Percentiles rank a stretch among this genome's conserved stretches.
Conservation (phyloP, 2,888 invertebrate genomes). For the Sarcophaga subvicina region DNA sequence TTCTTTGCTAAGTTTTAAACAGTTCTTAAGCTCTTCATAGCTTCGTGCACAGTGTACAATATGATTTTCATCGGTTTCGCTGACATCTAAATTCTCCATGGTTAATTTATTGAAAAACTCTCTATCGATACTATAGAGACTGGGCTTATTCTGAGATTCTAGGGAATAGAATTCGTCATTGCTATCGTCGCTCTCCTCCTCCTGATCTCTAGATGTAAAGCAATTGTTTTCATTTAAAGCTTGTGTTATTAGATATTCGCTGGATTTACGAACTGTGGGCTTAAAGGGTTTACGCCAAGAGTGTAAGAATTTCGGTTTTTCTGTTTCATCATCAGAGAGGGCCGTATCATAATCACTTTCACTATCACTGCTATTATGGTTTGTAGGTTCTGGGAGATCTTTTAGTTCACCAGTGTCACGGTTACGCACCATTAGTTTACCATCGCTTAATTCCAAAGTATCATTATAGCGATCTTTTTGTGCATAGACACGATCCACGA, state of each 20-base stretch:
- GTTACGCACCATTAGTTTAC: slow-evolving; percentile 76
- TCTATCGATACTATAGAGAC: slow-evolving; percentile 72
- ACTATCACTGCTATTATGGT: slow-evolving; percentile 63
- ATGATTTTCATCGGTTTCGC: slow-evolving; percentile 70
- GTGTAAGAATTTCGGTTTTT: slow-evolving; percentile 23
- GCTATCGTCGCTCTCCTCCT: slow-evolving; percentile 40
- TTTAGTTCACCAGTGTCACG: slow-evolving; percentile 74
- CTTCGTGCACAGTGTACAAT: slow-evolving; percentile 74
- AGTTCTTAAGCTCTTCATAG: slow-evolving; percentile 73
- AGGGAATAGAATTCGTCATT: slow-evolving; percentile 72
- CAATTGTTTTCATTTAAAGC: slow-evolving; percentile 24
- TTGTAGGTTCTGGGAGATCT: slow-evolving; percentile 71
- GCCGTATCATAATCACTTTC: slow-evolving; percentile 70
- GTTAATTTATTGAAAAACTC: slow-evolving; percentile 75
- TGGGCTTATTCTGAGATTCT: slow-evolving; percentile 67
- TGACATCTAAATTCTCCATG: slow-evolving; percentile 70
- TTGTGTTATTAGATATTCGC: slow-evolving; percentile 24
- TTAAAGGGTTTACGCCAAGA: slow-evolving; percentile 11
- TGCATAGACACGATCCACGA: slow-evolving; percentile 75
- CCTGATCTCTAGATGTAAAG: neutral
- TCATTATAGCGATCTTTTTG: slow-evolving; percentile 77
- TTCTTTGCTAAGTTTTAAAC: slow-evolving; percentile 62
- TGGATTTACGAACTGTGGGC: slow-evolving; percentile 2
- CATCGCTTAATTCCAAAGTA: slow-evolving; percentile 76
- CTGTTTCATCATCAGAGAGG: slow-evolving; percentile 67